These are phyloP conservation scores for Apodemus speciosus DNA, from an alignment of 2,113 vertebrate genomes.

Conservation along the genomic window DNA sequence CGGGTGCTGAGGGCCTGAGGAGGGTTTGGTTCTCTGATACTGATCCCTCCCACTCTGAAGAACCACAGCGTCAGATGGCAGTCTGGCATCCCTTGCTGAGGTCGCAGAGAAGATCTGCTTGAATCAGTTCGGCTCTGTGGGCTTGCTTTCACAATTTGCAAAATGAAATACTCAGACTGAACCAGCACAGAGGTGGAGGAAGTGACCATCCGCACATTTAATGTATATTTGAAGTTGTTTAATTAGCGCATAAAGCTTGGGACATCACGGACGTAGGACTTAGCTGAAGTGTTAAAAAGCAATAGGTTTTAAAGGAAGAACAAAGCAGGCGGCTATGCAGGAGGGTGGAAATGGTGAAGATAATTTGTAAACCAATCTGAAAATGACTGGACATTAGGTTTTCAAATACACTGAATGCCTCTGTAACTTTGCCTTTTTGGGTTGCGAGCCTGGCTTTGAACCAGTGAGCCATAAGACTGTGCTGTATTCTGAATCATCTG, in stretches of 20 bases:
- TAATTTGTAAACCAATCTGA: constrained; percentile 28
- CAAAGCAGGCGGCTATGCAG: background rate
- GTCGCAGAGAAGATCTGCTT: background rate
- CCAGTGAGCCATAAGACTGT: background rate
- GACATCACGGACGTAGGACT: background rate
- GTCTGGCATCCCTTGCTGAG: background rate
- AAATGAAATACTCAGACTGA: constrained; percentile 31
- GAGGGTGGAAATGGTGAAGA: constrained; percentile 19
- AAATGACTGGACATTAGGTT: constrained; percentile 32
- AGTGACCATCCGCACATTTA: background rate
- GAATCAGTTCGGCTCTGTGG: background rate
- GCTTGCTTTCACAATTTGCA: background rate
- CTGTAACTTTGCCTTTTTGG: constrained; percentile 28
- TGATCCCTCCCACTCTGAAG: background rate
- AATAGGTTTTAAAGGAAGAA: background rate
- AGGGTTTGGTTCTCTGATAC: background rate
- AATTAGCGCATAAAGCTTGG: constrained; percentile 8
- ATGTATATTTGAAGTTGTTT: background rate
- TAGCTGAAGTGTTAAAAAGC: background rate
- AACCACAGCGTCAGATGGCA: background rate
- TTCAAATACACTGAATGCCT: constrained; percentile 28
- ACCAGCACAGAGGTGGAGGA: background rate
- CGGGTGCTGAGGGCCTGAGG: background rate
- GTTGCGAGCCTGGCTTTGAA: background rate
- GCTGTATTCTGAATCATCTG: constrained; percentile 7